Evolutionary conservation across 2,113 vertebrate species (phyloP), one percentile per base, ranked within the genome.

Genomic region (Zingel zingel): DNA sequence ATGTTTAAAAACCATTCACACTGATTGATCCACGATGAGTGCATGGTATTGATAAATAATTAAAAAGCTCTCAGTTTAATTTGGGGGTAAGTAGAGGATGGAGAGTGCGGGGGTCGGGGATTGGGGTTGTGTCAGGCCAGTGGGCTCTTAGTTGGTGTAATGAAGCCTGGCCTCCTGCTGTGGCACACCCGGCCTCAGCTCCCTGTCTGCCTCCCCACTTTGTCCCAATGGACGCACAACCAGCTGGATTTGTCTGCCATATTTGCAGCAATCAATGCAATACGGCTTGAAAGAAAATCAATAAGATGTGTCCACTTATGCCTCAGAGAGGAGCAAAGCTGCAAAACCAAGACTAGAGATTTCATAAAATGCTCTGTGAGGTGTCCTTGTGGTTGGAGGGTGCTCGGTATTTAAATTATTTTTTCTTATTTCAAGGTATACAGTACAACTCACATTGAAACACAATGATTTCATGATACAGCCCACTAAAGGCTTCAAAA

Each of bases 201-300:
- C 93, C 94, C 53, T 77, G 92, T 94, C 96, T 94, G 94, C 93
- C 93, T 95, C 95, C 93, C 92, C 89, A 86, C 93, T 84, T 91
- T 82, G 94, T 96, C 96, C 96, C 96, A 85, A 90, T 89, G 94
- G 96, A 97, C 94, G 92, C 95, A 91, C 96, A 86, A 96, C 94
- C 96, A 96, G 94, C 94, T 93, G 96, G 96, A 97, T 96, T 96
- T 94, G 96, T 97, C 96, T 94, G 97, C 96, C 96, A 96, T 96
- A 97, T 97, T 97, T 95, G 94, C 96, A 94, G 96, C 95, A 93
- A 97, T 97, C 96, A 95, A 97, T 96, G 96, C 96, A 95, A 97
- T 98, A 95, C 92, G 92, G 94, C 95, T 96, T 98, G 97, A 99
- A 99, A 98, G 97, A 96, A 98, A 98, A 98, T 98, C 97, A 97